Conservation (phyloP, 2,113 vertebrate species). For the Arvicanthis niloticus region DNA sequence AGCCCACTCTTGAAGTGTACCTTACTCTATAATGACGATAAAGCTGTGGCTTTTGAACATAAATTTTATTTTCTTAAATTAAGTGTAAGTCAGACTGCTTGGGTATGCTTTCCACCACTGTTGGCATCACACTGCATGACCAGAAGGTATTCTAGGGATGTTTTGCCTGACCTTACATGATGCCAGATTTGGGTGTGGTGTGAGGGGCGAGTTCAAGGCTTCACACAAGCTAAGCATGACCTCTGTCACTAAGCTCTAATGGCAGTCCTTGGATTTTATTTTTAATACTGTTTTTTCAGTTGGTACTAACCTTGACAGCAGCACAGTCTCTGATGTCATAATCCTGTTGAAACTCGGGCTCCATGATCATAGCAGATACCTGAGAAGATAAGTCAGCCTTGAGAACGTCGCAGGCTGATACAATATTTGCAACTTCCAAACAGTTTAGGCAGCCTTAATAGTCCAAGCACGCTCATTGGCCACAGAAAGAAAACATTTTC, state of each 20-base stretch:
- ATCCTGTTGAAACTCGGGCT: constrained; percentile 90
- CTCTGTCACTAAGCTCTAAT: not conserved
- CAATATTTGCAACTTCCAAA: constrained; percentile 68
- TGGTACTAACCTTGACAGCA: constrained; percentile 93
- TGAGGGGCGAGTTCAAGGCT: not conserved
- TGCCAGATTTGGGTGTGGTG: not conserved
- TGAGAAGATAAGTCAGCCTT: constrained; percentile 78
- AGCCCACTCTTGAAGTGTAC: not conserved
- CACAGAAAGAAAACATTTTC: constrained; percentile 39
- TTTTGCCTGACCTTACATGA: not conserved
- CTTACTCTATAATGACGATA: not conserved
- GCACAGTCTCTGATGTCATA: constrained; percentile 93
- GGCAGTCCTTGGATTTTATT: not conserved
- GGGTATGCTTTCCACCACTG: not conserved
- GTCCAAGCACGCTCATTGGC: constrained; percentile 8
- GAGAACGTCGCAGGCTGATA: constrained; percentile 66
- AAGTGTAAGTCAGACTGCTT: not conserved
- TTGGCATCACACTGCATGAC: not conserved
- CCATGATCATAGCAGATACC: constrained; percentile 91
- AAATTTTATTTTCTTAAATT: constrained; percentile 42
- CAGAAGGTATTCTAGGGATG: not conserved
- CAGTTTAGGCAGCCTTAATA: constrained; percentile 60
- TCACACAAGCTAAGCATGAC: not conserved
- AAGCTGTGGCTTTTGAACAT: not conserved
- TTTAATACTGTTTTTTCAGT: not conserved